Conservation (phyloP, 2,797 vertebrate genomes). For the Enteromius treurensis region DNA sequence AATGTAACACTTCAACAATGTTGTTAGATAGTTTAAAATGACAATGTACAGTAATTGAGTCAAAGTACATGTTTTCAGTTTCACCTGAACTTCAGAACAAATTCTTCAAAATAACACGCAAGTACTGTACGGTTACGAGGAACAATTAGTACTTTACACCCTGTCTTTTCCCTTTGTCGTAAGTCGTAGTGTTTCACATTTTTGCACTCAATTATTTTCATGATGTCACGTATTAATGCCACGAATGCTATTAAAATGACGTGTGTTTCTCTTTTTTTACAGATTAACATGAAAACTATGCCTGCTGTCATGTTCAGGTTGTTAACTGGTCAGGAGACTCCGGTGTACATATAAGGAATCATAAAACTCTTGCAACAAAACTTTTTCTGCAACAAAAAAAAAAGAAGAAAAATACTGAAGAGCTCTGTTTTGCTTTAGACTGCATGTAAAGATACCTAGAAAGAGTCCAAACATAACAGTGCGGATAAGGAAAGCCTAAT, state of each 20-base stretch:
- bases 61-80: constrained; percentile 3
- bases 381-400: constrained; percentile 13
- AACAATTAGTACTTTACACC: constrained; percentile 16
- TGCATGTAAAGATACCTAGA: constrained; percentile 23
- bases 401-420: not conserved
- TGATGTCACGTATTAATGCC: not conserved
- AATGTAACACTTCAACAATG: not conserved
- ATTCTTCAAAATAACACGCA: not conserved
- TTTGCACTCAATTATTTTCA: not conserved
- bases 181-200: not conserved
- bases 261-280: constrained; percentile 50
- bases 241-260: not conserved
- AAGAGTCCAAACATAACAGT: not conserved
- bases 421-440: constrained; percentile 29
- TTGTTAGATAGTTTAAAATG: not conserved
- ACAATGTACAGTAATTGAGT: not conserved
- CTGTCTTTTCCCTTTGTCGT: not conserved
- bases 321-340: constrained; percentile 95
- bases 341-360: constrained; percentile 87
- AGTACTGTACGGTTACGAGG: not conserved
- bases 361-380: not conserved
- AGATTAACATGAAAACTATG: constrained; percentile 86
- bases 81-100: not conserved
- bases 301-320: constrained; percentile 96
- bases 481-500: not conserved